Base-by-base conservation (phyloP, 2,888 invertebrate genomes). In the Eurytoma adleriae region DNA sequence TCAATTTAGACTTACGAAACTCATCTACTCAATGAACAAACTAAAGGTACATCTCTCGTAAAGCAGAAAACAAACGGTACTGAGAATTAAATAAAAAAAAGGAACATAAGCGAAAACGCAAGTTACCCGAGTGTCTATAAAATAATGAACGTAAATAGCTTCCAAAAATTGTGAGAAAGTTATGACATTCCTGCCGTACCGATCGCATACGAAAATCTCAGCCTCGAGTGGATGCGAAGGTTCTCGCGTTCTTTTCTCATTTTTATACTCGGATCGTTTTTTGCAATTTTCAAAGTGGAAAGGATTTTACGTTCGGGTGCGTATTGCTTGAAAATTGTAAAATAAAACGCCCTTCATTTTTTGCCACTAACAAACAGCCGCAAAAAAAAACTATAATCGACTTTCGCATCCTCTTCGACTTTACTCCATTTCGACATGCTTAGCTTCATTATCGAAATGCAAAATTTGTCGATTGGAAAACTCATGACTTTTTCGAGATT, bases 111-210 rank as follows among this genome's bases (percentile, higher is more conserved):
- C 13, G n/a, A 67, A 62, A 56, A 24, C 57, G 54, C 56, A 73
- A 14, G 27, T 13, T 54, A 67, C 20, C 59, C 20, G 18, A 67
- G 69, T 69, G 30, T 71, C 61, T 74, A 66, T 62, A 24, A 73
- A 72, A 59, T 59, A 48, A 54, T 27, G 50, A 68, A 59, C 24
- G 24, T 27, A 74, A 73, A 54, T 71, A 80, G 69, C 77, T 81
- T 79, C 76, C 69, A 73, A 30, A 20, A 76, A 48, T 62, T 72
- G 57, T 76, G 48, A 80, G 18, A 80, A 57, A 67, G 54, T 50
- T 62, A 56, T 71, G 59, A 75, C 72, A 75, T 75, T 79, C 72
- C 69, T 82, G 59, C 69, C 57, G 73, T 66, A 79, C 57, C 57
- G 7, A 67, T 70, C 70, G 18, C 16, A 52, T n/a, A 79, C 18